Percentiles rank a stretch among this genome's conserved stretches.
phyloP scores from a whole-genome alignment of 2,113 vertebrate species.

The Melanotaenia duboulayi region DNA sequence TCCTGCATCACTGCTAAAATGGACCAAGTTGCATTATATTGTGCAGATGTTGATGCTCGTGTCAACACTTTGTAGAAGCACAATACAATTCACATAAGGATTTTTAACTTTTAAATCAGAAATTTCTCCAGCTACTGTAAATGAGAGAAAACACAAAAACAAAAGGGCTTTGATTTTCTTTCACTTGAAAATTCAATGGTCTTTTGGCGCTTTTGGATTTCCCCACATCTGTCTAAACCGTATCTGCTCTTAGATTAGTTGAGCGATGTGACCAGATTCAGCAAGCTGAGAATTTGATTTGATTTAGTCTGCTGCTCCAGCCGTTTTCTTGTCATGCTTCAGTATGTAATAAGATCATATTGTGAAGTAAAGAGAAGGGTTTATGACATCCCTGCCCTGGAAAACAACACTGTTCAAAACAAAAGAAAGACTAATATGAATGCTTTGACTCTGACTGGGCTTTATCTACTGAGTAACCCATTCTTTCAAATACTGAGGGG shows the following conservation, averaged over 20 bases:
- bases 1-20: not conserved
- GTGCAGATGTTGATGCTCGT: not conserved
- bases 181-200: not conserved
- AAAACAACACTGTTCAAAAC: not conserved
- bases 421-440: not conserved
- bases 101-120: too few relatives aligned
- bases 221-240: not conserved
- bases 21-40: not conserved
- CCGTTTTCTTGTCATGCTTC: not conserved
- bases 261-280: not conserved
- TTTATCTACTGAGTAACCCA: not conserved
- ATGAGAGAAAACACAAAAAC: too few relatives aligned
- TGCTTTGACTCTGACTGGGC: not conserved
- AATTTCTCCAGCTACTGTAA: not conserved
- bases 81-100: too few relatives aligned
- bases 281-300: not conserved
- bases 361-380: not conserved
- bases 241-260: conserved; percentile 4
- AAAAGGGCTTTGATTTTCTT: not conserved
- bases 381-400: not conserved
- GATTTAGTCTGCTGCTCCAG: not conserved
- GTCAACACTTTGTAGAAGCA: too few relatives aligned
- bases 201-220: not conserved
- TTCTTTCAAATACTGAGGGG: not conserved
- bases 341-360: not conserved